phyloP scores from a whole-genome alignment of 1,140 invertebrate species.

The Magallana ariakensis region DNA sequence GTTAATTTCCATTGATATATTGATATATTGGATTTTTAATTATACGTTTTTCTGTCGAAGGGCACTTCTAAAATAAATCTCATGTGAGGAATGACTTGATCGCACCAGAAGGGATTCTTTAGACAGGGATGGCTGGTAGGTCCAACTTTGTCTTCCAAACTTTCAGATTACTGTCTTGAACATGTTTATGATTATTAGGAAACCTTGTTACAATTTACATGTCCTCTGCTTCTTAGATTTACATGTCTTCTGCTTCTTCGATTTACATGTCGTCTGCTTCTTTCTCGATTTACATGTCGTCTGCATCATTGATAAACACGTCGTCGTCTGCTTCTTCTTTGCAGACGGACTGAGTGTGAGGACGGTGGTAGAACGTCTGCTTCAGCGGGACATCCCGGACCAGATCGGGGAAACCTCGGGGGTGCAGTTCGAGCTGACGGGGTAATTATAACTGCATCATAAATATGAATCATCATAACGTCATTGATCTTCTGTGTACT shows the following conservation, averaged over 20 bases:
- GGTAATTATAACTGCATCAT: neutral
- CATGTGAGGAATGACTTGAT: neutral
- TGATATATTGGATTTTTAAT: neutral
- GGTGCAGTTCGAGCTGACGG: neutral
- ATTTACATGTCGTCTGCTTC: neutral
- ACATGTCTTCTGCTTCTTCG: no score
- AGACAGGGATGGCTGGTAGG: neutral
- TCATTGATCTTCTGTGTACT: no score
- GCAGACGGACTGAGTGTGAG: slow-evolving; percentile 17
- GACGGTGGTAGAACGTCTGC: slow-evolving; percentile 10
- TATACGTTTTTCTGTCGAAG: neutral
- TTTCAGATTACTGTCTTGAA: neutral
- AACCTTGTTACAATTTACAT: no score
- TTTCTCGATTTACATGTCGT: neutral
- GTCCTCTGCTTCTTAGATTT: no score
- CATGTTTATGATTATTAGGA: no score
- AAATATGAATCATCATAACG: no score
- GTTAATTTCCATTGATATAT: slow-evolving; percentile 7
- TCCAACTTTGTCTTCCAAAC: neutral
- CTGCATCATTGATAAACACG: neutral
- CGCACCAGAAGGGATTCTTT: neutral
- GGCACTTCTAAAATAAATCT: neutral
- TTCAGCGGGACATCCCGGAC: slow-evolving; percentile 10
- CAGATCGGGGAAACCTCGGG: slow-evolving; percentile 21
- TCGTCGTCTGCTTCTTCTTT: neutral